phyloP scores from a whole-genome alignment of 2,888 invertebrate genomes.

The Cephus nigrinus region DNA sequence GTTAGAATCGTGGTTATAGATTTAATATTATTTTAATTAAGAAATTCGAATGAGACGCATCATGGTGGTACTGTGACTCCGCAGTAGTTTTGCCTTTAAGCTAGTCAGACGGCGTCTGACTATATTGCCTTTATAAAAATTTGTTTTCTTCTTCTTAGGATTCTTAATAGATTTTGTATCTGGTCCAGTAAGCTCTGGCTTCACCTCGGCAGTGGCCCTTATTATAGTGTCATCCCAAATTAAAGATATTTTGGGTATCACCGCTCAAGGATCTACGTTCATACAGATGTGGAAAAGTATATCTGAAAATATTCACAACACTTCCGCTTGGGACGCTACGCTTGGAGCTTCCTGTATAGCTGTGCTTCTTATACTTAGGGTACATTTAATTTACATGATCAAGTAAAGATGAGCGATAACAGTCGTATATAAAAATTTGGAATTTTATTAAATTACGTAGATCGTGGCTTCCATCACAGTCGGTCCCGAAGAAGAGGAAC shows the following conservation, averaged over 20 bases:
- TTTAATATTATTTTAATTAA: neutral
- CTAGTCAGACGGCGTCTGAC: neutral
- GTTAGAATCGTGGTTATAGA: neutral
- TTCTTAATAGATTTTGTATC: conserved; percentile 92
- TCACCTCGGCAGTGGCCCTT: conserved; percentile 90
- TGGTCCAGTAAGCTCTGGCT: conserved; percentile 88
- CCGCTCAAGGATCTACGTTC: conserved; percentile 80
- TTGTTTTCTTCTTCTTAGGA: conserved; percentile 66
- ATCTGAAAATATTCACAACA: conserved; percentile 74
- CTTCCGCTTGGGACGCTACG: conserved; percentile 78
- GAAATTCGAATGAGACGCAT: neutral
- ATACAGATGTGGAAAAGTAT: conserved; percentile 82
- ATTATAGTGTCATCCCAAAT: conserved; percentile 91
- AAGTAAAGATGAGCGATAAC: neutral
- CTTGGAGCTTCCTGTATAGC: conserved; percentile 82
- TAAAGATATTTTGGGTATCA: conserved; percentile 83
- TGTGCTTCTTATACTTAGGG: conserved; percentile 81
- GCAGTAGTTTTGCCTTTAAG: neutral
- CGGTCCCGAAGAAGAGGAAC: conserved; percentile 70
- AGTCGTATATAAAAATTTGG: conserved; percentile 4
- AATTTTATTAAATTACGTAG: conserved; percentile 64
- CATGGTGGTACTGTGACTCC: neutral
- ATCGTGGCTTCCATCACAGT: conserved; percentile 74
- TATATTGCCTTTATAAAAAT: neutral
- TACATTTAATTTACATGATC: conserved; percentile 61